Evolutionary conservation across 2,113 vertebrate species (phyloP).

Genomic region (Tetrax tetrax): DNA sequence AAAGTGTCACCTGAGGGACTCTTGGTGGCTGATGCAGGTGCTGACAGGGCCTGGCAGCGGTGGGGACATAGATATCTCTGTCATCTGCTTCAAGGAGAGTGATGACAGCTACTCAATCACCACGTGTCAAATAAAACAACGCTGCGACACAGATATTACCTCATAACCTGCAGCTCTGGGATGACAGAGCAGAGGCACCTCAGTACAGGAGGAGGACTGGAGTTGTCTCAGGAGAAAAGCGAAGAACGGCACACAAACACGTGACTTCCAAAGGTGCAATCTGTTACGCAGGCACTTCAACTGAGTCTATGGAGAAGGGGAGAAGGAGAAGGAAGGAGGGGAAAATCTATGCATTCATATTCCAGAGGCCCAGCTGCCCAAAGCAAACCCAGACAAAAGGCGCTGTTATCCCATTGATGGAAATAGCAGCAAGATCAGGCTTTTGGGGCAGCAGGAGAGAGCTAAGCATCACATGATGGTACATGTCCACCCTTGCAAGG

Average conservation of each 20-base stretch:
- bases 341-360: not conserved
- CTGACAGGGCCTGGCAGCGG: not conserved
- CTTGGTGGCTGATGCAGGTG: not conserved
- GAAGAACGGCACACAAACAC: not conserved
- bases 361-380: not conserved
- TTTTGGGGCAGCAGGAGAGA: not conserved
- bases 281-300: not conserved
- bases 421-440: not conserved
- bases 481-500: not conserved
- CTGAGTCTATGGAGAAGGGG: not conserved
- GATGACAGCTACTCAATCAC: not conserved
- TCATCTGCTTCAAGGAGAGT: not conserved
- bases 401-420: not conserved
- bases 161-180: not conserved
- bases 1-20: not conserved
- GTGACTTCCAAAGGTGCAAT: not conserved
- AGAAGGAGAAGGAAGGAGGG: not conserved
- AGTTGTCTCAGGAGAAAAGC: not conserved
- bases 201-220: not conserved
- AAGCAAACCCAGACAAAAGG: slow-evolving; percentile 25
- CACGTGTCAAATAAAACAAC: rapidly evolving
- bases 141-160: not conserved
- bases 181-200: not conserved
- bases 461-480: not conserved
- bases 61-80: not conserved